Conservation (phyloP, 2,888 invertebrate species). For the Drosophila ustulata region DNA sequence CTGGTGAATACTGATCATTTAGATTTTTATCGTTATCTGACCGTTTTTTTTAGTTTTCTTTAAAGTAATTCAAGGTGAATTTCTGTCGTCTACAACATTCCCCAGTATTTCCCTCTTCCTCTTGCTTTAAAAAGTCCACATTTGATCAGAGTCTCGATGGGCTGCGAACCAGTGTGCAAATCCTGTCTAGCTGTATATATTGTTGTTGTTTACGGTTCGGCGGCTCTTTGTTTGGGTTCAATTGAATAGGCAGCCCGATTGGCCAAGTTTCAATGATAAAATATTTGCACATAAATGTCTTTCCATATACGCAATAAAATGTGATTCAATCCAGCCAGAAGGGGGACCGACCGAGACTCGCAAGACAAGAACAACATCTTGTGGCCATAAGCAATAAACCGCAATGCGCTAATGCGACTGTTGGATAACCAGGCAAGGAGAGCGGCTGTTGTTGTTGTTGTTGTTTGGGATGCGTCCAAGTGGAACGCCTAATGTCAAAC, state of each 20-base stretch:
- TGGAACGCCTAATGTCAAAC: constrained; percentile 74
- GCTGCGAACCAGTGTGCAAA: constrained; percentile 30
- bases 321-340: too few species aligned
- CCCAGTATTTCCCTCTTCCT: too few species aligned
- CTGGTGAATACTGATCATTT: too few species aligned
- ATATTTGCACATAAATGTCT: constrained; percentile 82
- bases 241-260: constrained; percentile 40
- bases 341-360: too few species aligned
- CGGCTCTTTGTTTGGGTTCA: constrained; percentile 56
- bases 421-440: constrained; percentile 35
- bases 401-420: constrained; percentile 68
- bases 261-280: constrained; percentile 77
- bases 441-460: constrained; percentile 8
- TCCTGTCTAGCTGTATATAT: constrained; percentile 34
- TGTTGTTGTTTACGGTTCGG: constrained; percentile 62
- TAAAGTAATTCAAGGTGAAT: too few species aligned
- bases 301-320: constrained; percentile 74
- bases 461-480: constrained; percentile 46
- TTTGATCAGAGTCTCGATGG: background rate
- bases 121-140: background rate
- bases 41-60: background rate
- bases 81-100: background rate
- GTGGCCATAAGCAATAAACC: constrained; percentile 74
- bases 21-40: too few species aligned
- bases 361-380: constrained; percentile 34